phyloP scores from a whole-genome alignment of 2,113 vertebrate species.

The Burhinus oedicnemus region DNA sequence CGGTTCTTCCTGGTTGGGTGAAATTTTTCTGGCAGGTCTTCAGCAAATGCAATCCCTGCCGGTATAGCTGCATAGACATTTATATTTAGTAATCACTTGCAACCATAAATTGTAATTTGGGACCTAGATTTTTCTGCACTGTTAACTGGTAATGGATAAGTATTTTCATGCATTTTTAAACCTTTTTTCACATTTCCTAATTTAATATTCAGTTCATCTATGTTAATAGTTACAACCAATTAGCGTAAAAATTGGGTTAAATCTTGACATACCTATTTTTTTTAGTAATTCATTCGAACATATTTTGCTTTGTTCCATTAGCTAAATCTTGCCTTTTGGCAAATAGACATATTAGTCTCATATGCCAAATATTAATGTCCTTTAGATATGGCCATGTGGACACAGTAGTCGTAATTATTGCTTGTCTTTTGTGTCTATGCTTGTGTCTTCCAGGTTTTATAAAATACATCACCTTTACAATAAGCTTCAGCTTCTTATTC shows the following conservation, averaged over 20 bases:
- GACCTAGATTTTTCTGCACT: background rate
- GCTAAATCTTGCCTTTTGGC: background rate
- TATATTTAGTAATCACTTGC: background rate
- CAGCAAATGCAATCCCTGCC: slow-evolving; percentile 6
- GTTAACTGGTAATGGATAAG: background rate
- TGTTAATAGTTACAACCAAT: background rate
- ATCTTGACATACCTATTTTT: background rate
- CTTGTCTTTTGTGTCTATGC: background rate
- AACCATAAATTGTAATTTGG: background rate
- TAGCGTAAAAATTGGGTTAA: slow-evolving; percentile 19
- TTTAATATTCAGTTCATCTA: background rate
- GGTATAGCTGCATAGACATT: background rate
- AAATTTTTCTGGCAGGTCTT: slow-evolving; percentile 6
- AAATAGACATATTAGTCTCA: background rate
- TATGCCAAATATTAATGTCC: background rate
- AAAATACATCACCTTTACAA: background rate
- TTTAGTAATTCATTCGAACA: background rate
- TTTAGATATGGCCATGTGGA: background rate
- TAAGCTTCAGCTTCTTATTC: background rate
- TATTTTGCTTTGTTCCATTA: background rate
- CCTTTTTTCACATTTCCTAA: background rate
- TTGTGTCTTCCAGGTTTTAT: background rate
- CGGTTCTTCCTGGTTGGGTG: background rate
- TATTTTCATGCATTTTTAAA: slow-evolving; percentile 15
- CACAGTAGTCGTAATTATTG: background rate